A percentile compares a stretch with the other conserved stretches of the same genome.
These are phyloP conservation scores for Callipepla californica DNA, from an alignment of 2,113 vertebrate genomes.

Conservation along the genomic window DNA sequence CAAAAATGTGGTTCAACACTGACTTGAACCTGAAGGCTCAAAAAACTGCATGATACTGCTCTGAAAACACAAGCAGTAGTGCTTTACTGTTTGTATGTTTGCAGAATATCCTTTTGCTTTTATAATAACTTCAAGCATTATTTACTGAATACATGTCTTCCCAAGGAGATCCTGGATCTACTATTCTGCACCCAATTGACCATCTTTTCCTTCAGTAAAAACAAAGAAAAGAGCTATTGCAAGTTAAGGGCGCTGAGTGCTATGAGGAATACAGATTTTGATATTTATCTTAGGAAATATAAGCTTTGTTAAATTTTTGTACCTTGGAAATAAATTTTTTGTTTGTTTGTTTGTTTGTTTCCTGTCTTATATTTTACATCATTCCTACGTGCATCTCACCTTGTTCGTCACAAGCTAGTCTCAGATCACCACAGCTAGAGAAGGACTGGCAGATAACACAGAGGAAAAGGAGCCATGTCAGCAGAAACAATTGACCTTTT, in stretches of 20 bases:
- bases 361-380: neutral
- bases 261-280: neutral
- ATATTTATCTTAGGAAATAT: neutral
- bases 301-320: neutral
- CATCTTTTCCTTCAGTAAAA: neutral
- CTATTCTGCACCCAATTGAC: neutral
- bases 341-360: neutral
- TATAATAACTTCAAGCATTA: neutral
- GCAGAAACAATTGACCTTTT: neutral
- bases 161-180: neutral
- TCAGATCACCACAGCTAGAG: neutral
- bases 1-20: neutral
- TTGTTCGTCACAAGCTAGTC: fast-evolving
- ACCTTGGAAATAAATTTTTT: neutral
- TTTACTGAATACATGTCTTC: neutral
- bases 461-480: neutral
- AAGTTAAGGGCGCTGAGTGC: neutral
- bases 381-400: neutral
- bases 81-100: neutral
- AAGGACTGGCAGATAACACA: neutral
- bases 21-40: neutral
- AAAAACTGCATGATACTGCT: neutral
- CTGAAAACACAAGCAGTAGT: neutral
- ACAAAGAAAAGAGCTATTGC: neutral
- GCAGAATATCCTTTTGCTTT: neutral